Conservation (phyloP, 2,797 vertebrate species). For the Pelobates cultripes region DNA sequence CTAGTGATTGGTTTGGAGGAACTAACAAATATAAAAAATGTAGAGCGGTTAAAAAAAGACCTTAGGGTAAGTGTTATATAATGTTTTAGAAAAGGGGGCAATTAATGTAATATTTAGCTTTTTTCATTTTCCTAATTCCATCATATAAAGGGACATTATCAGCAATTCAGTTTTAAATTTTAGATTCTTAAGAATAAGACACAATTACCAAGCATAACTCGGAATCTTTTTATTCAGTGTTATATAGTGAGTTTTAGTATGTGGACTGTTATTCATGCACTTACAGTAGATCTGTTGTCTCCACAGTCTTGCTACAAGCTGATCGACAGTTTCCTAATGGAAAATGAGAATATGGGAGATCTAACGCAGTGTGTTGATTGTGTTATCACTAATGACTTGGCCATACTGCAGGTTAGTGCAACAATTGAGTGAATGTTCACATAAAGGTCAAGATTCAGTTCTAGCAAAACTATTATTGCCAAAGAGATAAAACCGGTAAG, state of each 20-base stretch:
- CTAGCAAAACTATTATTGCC: too few species aligned
- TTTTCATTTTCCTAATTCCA: too few species aligned
- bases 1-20: conserved; percentile 88
- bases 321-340: conserved; percentile 82
- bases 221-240: too few species aligned
- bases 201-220: too few species aligned
- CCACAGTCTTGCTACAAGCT: conserved; percentile 81
- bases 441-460: not conserved
- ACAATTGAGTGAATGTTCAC: not conserved
- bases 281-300: not conserved
- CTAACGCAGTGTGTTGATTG: conserved; percentile 87
- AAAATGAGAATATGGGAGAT: conserved; percentile 75
- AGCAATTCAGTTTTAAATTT: too few species aligned
- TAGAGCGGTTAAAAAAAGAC: conserved; percentile 89
- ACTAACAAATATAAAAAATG: conserved; percentile 78
- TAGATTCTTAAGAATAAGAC: too few species aligned
- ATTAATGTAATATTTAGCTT: too few species aligned
- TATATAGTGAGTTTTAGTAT: too few species aligned
- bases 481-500: too few species aligned
- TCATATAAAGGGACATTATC: too few species aligned
- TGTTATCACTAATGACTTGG: conserved; percentile 71
- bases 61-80: conserved; percentile 66
- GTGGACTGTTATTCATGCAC: not conserved
- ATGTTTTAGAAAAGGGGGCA: too few species aligned
- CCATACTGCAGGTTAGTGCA: conserved; percentile 71